Evolutionary conservation across 1,140 invertebrate genomes (phyloP), one percentile per base, ranked within the genome.

Genomic region (Neodiprion pinetum): DNA sequence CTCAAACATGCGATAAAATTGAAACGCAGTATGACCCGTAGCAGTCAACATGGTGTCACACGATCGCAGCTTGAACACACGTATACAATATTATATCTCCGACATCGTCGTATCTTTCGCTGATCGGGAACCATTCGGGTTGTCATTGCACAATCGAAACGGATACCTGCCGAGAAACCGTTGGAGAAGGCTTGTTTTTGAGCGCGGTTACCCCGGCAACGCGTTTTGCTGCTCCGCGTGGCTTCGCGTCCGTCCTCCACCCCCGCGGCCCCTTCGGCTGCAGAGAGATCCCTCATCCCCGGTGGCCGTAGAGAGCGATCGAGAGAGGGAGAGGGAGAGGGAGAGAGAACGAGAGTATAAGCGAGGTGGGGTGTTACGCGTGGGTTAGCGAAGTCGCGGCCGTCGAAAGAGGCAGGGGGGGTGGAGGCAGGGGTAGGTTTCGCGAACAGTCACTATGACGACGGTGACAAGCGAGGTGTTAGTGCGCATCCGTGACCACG

Each of bases 401-500:
- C 76, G 73, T 40, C 28, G 53, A 61, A 61, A 61, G 74, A 0
- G 53, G 53, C 53, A 61, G 53, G 5, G 40, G 48, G 40, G 70
- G 70, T 23, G 21, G 70, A 61, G 9, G 71, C 75, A 70, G n/a
- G 53, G 53, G 53, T 61, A 61, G 74, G 72, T 72, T 82, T 83
- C 80, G 76, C 76, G 83, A 84, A 81, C 85, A 86, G 85, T 88
- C 86, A 86, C 86, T 87, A 87, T 88, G 86, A 88, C 86, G 86
- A 88, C 86, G 84, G 84, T 86, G 86, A 86, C 84, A 85, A 80
- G 76, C 84, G 80, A 87, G 86, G 86, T 87, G 86, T 85, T 86
- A 83, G 85, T 85, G 85, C 86, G 85, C 86, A 87, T 86, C 85
- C 85, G 83, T 87, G 85, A 87, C 86, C 85, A 88, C 86, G 85